Conservation (phyloP, 2,888 invertebrate genomes). For the Aricia artaxerxes region DNA sequence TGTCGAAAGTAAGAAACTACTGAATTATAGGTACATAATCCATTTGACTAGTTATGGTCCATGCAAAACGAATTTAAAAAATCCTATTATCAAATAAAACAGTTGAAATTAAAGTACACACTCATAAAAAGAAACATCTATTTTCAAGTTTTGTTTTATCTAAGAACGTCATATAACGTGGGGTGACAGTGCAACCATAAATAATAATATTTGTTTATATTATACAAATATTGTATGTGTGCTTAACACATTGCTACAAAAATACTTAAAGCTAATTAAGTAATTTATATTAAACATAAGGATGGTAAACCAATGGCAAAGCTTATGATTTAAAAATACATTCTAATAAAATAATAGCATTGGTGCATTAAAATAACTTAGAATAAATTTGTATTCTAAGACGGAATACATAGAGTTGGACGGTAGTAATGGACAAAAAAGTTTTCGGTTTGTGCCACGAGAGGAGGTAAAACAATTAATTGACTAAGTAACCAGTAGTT, state of each 20-base stretch:
- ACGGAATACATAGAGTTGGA: slow-evolving; percentile 28
- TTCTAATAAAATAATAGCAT: slow-evolving; percentile 16
- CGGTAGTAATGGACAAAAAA: slow-evolving; percentile 28
- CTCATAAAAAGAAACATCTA: not conserved
- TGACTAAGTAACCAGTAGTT: slow-evolving; percentile 17
- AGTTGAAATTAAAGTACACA: not conserved
- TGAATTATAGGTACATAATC: not conserved
- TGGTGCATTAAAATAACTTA: slow-evolving; percentile 17
- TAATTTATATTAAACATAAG: not conserved
- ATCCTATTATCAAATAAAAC: not conserved
- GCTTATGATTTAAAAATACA: not conserved
- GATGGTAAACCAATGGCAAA: slow-evolving; percentile 6
- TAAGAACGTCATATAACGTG: not conserved
- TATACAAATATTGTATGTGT: not conserved
- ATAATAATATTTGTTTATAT: not conserved
- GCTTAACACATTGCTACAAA: not conserved
- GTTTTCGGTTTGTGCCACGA: slow-evolving; percentile 15
- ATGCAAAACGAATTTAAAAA: not conserved
- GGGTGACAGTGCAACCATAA: not conserved
- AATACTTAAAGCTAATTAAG: slow-evolving; percentile 9
- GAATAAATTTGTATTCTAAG: slow-evolving; percentile 20
- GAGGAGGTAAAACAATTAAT: slow-evolving; percentile 21
- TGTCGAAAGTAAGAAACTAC: not conserved
- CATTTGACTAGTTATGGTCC: slow-evolving; percentile 17
- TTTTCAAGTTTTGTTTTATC: not conserved